Evolutionary conservation across 1,140 invertebrate species (phyloP), one percentile per base, ranked within the genome.

Genomic region (Sycophaga agraensis): DNA sequence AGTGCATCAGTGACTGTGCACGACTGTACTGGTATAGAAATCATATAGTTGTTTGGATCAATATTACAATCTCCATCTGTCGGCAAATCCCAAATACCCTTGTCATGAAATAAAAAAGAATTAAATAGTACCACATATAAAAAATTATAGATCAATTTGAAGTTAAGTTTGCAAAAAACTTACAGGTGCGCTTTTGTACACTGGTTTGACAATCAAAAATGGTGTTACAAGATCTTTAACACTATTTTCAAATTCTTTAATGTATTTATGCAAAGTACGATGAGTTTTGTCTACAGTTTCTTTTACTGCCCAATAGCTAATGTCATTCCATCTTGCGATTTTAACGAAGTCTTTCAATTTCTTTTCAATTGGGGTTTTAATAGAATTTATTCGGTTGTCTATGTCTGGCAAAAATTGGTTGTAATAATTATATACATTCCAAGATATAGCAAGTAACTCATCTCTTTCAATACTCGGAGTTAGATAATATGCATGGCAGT

Each of bases 321-420:
- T 87, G 71, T 99, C 96, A 72, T 93, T 96, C 91, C 96, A 99
- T 31, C 92, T 84, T n/a, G 90, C 90, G 42, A 99, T 97, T 75
- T 98, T 97, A 0, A 98, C 91, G 75, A 94, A 96, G 63, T 97
- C 93, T 64, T 90, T 90, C 1, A 98, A 73, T 76, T 95, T 91
- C 79, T 95, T 96, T 68, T 97, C 93, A 60, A 97, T 92, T 0
- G 94, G 93, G 0, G 82, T 70, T 54, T 88, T 85, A 7, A 90
- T 77, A 5, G 85, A 82, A 19, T 86, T 84, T 2, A 96, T 87
- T 51, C 85, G 82, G 1, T 82, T 77, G 0, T 80, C 71, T 0
- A 98, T 85, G 68, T 85, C 82, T 0, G 77, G 64, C 0, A 80
- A 67, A 73, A 96, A 97, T 73, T 96, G 92, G 0, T 78, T 75